Evolutionary conservation across 2,888 invertebrate species (phyloP).

Genomic region (Seira ritae): DNA sequence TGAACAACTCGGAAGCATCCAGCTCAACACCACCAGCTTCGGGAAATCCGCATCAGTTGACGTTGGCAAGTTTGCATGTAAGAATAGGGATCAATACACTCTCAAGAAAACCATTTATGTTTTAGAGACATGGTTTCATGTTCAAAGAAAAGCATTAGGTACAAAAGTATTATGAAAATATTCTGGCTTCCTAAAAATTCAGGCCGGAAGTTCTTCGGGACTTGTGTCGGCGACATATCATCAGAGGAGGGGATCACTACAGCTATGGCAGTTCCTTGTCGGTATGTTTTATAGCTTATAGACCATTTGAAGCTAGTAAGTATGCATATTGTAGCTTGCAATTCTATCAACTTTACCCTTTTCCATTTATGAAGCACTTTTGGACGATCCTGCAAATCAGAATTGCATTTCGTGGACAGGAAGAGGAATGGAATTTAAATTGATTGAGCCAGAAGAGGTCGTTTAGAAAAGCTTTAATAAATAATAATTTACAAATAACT

Average conservation of each 20-base stretch:
- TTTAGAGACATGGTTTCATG: too few relatives aligned
- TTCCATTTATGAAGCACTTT: conserved; percentile 45
- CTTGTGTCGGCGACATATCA: conserved; percentile 74
- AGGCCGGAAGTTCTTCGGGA: conserved; percentile 35
- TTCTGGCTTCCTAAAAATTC: too few relatives aligned
- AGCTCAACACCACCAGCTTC: conserved; percentile 46
- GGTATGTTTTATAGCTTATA: not conserved
- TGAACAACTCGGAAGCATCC: conserved; percentile 24
- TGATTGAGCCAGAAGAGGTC: conserved; percentile 93
- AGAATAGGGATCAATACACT: too few relatives aligned
- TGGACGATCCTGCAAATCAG: conserved; percentile 77
- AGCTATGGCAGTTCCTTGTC: conserved; percentile 97
- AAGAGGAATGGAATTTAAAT: conserved; percentile 94
- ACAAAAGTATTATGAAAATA: too few relatives aligned
- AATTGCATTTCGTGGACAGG: conserved; percentile 90
- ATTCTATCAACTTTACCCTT: not conserved
- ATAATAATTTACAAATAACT: conserved; percentile 76
- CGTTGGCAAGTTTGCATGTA: conserved; percentile 67
- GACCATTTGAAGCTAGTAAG: too few relatives aligned
- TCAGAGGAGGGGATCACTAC: conserved; percentile 88
- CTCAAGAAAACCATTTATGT: too few relatives aligned
- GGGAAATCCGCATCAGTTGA: conserved; percentile 55
- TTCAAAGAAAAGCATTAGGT: too few relatives aligned
- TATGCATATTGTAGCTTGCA: not conserved
- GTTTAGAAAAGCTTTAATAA: conserved; percentile 15